Base-by-base conservation (phyloP, 2,888 invertebrate genomes). In the Drosophila nr. perissopoda region DNA sequence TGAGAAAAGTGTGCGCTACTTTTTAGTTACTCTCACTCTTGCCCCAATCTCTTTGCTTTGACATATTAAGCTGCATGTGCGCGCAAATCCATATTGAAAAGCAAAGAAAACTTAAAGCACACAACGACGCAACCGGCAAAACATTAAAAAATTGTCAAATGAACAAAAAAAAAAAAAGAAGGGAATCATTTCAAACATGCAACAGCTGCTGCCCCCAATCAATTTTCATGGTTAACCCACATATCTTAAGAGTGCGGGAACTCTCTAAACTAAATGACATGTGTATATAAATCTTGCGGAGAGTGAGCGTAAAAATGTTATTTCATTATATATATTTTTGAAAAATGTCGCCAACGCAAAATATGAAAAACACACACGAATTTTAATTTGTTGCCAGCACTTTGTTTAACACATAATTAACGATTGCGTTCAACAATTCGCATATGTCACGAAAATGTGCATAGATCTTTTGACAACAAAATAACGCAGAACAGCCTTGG, bases 171-270 rank as follows among this genome's bases (percentile, higher is more conserved):
- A 46, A 33, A 67, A 29, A 70, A 57, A 51, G 29, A n/a, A 21
- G 18, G 69, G 38, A 60, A 64, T 33, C 54, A 63, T 62, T 52
- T 59, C 63, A 58, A 61, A 53, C 58, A 53, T 52, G 46, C 36
- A 65, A 64, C 89, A 89, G 89, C 89, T 89, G 89, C 87, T 89
- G 75, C 60, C 65, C 78, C 83, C 83, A 84, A 91, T 89, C 90
- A 89, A 87, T 81, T 82, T 84, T 87, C 90, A 88, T 88, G 90
- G 80, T 90, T 89, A 88, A 86, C 79, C 89, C 70, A 65, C 70
- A 59, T 64, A 53, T 69, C 70, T 64, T 64, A 58, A 70, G 59
- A 56, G 70, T 52, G 65, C 71, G 66, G 63, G 66, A 69, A 46
- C 73, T 79, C 54, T 72, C 52, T 46, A 54, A 63, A 61, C 85